Base-by-base conservation (phyloP, 2,797 vertebrate genomes). In the Morus bassanus region DNA sequence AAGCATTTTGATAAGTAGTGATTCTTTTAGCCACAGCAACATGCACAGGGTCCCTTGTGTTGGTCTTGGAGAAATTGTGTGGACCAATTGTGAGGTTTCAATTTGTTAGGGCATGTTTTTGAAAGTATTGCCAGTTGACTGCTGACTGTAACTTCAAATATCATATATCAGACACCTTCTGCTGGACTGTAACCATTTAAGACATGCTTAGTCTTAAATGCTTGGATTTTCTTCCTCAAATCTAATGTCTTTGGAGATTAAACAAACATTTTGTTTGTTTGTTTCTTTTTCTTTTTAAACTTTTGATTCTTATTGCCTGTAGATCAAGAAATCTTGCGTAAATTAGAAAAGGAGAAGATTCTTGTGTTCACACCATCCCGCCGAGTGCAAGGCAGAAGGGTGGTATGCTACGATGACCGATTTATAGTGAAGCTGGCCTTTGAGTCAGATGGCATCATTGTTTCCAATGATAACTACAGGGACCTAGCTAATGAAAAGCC, bases 391-490 rank as follows among this genome's bases (percentile, higher is more conserved):
- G 99, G 99, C 21, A 98, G 99, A 24, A 98, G 99, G 6, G 99
- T 99, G 92, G 99, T 99, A 18, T 99, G 99, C 97, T 99, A 99
- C 1, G 99, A 99, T 1, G 99, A 99, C 97, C 98, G 99, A 48
- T 99, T 99, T 92, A 99, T 99, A 9, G 99, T 99, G 96, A 99
- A 99, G 96, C 94, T 99, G 97, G 99, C 99, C 31, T 99, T 99
- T 5, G 99, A 99, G 96, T 99, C 99, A 0, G 99, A 99, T 5
- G 99, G 99, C 74, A 99, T 99, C 87, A 99, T 99, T 53, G 99
- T 99, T 51, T 99, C 99, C 75, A 99, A 99, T 10, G 99, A 99
- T 95, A 99, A 99, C 98, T 99, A 99, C 98, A 98, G 99, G 50
- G 99, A 99, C 93, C 97, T 99, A 64, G 99, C 99, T 70, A 99